Evolutionary conservation across 2,113 vertebrate species (phyloP), one percentile per base, ranked within the genome.

Genomic region (Clinocottus analis): DNA sequence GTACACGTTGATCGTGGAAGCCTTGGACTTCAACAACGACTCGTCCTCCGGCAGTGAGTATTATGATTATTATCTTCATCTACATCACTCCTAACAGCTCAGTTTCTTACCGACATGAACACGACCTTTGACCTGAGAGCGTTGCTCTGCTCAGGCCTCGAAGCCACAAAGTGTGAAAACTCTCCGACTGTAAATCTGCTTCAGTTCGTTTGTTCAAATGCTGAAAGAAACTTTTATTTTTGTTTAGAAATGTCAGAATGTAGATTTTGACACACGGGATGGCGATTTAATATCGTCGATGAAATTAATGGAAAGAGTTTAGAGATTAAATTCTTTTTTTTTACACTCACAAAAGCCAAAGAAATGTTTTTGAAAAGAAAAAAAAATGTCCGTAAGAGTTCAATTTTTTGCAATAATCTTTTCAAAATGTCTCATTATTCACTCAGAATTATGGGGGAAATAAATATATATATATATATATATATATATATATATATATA

Each of bases 21-120:
- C 97, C 0, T 96, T 96, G 95, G 96, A 98, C 94, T 96, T 96
- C 94, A 97, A 95, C 67, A 97, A 97, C 27, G 95, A 96, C 91
- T 96, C 96, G 3, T 86, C 81, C 47, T 75, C 89, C 16, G 87
- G 91, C 41, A 94, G 97, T 98, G 95, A 97, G 97, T 97, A 93
- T 66, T 33, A 33, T 33, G 1, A 33, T 41, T 62, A 5, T 74
- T 70, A 29, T 61, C 21, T 12, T 60, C 37, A 1, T 25, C 59
- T 58, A 11, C 3, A 1, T 23, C 19, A 12, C 5, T 19, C 45
- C 14, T 6, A 21, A 35, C 27, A n/a, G 10, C 31, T 73, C 7
- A 8, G 35, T 14, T 17, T 72, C 37, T 62, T 6, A 0, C 63
- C 29, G 37, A 75, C 60, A 47, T 3, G 0, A 56, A 27, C 17